Percentiles rank a stretch among this genome's conserved stretches.
Conservation (phyloP, 2,113 vertebrate genomes). For the Protobothrops flavoviridis region DNA sequence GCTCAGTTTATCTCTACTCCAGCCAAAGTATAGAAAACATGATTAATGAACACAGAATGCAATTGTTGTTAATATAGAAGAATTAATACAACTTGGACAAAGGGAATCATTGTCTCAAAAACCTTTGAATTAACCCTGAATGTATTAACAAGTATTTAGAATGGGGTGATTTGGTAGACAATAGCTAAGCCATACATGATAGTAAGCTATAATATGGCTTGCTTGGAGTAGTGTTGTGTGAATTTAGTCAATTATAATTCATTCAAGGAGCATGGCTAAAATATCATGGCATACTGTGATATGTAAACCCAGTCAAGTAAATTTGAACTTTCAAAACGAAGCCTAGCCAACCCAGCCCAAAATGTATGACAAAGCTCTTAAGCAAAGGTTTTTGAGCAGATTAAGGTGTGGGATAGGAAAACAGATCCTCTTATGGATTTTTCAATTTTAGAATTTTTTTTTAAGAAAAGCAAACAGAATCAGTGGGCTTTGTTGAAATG, state of each 20-base stretch:
- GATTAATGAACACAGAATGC: neutral
- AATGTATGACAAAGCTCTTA: neutral
- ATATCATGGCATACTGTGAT: neutral
- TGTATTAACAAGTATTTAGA: neutral
- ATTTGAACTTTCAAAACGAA: neutral
- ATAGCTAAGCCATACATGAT: neutral
- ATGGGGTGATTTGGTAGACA: neutral
- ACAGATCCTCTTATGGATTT: neutral
- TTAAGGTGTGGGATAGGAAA: neutral
- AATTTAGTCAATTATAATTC: neutral
- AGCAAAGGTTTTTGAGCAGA: neutral
- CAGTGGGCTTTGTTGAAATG: neutral
- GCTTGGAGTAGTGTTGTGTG: neutral
- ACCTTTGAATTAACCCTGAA: neutral
- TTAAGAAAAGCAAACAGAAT: neutral
- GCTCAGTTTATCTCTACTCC: neutral
- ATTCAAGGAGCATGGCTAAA: neutral
- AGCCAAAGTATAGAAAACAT: neutral
- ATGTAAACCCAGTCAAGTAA: neutral
- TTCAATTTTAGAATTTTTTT: neutral
- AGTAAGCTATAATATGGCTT: neutral
- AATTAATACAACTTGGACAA: neutral
- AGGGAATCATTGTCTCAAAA: neutral
- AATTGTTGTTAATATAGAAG: neutral
- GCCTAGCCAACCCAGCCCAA: neutral